A percentile compares a stretch with the other conserved stretches of the same genome.
Evolutionary conservation across 1,140 invertebrate species (phyloP).

Genomic region (Bombus sibiricus): DNA sequence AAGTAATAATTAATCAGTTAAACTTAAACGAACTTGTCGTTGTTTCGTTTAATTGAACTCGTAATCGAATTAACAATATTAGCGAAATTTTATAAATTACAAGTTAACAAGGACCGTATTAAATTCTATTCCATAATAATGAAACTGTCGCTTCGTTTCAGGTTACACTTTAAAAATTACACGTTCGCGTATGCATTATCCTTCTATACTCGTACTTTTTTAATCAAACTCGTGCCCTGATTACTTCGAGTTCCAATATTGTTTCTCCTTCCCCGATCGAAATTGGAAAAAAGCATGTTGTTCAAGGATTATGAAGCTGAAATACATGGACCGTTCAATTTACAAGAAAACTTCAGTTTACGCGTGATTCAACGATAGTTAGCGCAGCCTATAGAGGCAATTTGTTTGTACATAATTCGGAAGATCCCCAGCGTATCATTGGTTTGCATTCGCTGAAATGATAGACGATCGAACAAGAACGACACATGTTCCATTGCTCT

Average conservation of each 20-base stretch:
- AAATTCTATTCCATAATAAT: too few relatives aligned
- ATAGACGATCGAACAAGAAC: neutral
- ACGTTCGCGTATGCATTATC: too few relatives aligned
- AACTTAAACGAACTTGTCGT: too few relatives aligned
- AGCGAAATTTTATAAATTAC: too few relatives aligned
- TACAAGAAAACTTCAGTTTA: neutral
- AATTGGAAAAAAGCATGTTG: neutral
- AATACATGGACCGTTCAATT: neutral
- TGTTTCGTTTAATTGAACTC: too few relatives aligned
- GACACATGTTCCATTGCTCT: slow-evolving; percentile 10
- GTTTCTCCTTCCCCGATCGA: neutral
- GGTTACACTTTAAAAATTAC: neutral
- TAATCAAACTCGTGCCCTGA: neutral
- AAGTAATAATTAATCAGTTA: too few relatives aligned
- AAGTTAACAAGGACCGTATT: too few relatives aligned
- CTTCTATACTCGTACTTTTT: too few relatives aligned
- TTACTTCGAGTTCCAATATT: too few relatives aligned
- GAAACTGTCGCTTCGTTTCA: too few relatives aligned
- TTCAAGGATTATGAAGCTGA: neutral
- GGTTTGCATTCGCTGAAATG: slow-evolving; percentile 5
- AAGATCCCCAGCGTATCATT: too few relatives aligned
- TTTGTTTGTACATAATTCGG: neutral
- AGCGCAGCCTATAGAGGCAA: rapidly evolving
- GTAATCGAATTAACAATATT: too few relatives aligned
- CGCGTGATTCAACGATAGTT: slow-evolving; percentile 4